Conservation (phyloP, 2,888 invertebrate species). For the Lasioglossum zephyrum region DNA sequence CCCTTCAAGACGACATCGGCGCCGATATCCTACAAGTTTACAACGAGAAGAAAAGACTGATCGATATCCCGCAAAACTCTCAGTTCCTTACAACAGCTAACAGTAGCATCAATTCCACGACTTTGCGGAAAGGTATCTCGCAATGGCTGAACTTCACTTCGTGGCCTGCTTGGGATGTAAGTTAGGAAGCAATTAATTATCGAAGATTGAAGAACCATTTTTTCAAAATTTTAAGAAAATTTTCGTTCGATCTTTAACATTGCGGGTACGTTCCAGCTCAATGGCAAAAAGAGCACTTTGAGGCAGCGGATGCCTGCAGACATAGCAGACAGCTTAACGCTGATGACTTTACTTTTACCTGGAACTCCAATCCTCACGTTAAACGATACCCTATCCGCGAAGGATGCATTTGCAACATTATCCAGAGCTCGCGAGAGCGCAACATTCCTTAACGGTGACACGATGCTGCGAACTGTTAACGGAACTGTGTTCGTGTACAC, state of each 20-base stretch:
- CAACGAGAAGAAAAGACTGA: conserved; percentile 73
- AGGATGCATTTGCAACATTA: conserved; percentile 82
- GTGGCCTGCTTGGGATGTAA: conserved; percentile 86
- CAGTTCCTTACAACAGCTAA: conserved; percentile 74
- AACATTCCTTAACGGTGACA: conserved; percentile 88
- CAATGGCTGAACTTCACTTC: conserved; percentile 70
- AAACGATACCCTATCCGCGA: conserved; percentile 81
- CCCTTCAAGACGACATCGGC: conserved; percentile 77
- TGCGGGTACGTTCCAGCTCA: conserved; percentile 70
- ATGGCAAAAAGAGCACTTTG: conserved; percentile 69
- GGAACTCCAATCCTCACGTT: conserved; percentile 89
- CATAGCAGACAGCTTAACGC: conserved; percentile 86
- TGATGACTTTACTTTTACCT: conserved; percentile 91
- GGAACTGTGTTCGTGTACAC: conserved; percentile 88
- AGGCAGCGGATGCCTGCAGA: conserved; percentile 80
- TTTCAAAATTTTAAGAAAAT: too few relatives aligned
- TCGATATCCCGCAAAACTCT: conserved; percentile 79
- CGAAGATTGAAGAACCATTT: too few relatives aligned
- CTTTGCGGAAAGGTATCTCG: conserved; percentile 68
- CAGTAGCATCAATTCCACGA: conserved; percentile 68
- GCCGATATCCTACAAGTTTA: conserved; percentile 75
- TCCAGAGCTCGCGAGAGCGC: conserved; percentile 85
- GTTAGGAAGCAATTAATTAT: conserved; percentile 54
- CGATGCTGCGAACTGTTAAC: conserved; percentile 79
- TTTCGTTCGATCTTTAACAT: neutral